These are phyloP conservation scores for Callitettix versicolor DNA, from an alignment of 1,140 invertebrate genomes.

Conservation along the genomic window DNA sequence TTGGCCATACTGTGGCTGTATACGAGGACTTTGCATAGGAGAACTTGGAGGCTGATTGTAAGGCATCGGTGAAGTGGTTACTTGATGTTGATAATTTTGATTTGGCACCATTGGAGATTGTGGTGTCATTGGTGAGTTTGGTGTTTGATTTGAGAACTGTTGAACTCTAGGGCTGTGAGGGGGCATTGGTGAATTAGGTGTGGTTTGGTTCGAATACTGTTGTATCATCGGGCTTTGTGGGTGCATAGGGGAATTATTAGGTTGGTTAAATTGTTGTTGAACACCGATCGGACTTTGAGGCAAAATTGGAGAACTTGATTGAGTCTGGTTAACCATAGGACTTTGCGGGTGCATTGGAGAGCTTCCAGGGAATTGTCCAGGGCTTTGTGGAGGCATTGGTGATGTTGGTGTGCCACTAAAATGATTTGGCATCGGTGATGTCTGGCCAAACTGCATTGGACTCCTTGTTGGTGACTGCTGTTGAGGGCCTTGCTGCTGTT, in stretches of 20 bases:
- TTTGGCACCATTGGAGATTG: conserved; percentile 41
- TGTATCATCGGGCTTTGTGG: conserved; percentile 23
- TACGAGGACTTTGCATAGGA: conserved; percentile 25
- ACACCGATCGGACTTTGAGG: conserved; percentile 43
- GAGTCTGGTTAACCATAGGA: conserved; percentile 34
- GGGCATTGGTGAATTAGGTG: conserved; percentile 37
- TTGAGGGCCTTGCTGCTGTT: conserved; percentile 24
- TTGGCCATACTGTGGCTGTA: conserved; percentile 35
- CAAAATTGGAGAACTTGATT: conserved; percentile 28
- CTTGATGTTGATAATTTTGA: conserved; percentile 6
- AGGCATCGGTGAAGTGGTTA: too few relatives aligned
- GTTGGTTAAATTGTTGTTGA: conserved; percentile 26
- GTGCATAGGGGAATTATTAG: conserved; percentile 18
- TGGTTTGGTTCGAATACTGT: conserved; percentile 18
- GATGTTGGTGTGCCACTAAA: background rate
- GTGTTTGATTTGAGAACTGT: conserved; percentile 38
- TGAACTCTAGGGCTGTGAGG: conserved; percentile 25
- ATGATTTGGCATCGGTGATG: conserved; percentile 2
- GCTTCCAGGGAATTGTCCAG: conserved; percentile 24
- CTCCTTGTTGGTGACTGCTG: conserved; percentile 24
- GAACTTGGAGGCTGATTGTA: background rate
- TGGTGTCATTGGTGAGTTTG: conserved; percentile 44
- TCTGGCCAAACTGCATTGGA: conserved; percentile 14
- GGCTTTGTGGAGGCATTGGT: conserved; percentile 28
- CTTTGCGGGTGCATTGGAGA: conserved; percentile 42